Base-by-base conservation (phyloP, 1,140 invertebrate genomes). In the Carcinoscorpius rotundicauda region DNA sequence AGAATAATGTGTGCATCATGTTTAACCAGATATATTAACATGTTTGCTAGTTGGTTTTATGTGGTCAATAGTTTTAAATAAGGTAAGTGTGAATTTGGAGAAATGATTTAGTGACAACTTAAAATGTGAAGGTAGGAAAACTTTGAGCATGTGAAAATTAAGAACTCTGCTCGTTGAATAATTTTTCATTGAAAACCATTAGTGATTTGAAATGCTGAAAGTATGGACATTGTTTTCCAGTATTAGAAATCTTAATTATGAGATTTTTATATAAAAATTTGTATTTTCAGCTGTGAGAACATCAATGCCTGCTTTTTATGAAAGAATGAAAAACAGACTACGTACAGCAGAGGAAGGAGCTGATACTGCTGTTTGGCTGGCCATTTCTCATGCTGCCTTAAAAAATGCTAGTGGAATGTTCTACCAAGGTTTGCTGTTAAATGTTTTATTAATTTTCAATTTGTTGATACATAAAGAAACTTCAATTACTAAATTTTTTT, bases 321-420 rank as follows among this genome's bases (percentile, higher is more conserved):
- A 74, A 49, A 76, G 76, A 70, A 80, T 81, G 76, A 76, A 81
- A 69, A 72, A 75, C 49, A 70, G 72, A 52, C 72, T 82, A 60
- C 65, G 81, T 8, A 77, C 77, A 4, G 68, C 77, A 8, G 75
- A 76, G 49, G 73, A 82, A 72, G 81, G 80, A 0, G 78, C 79
- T n/a, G 81, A 82, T 69, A 82, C 81, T 6, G 69, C 78, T 3
- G 65, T 80, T 0, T 82, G 81, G 81, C 68, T 82, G 48, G 76
- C 80, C 4, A 65, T 81, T 6, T 79, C 78, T 70, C 67, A 79
- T 52, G 72, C 76, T 50, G 74, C 75, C 4, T 58, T 68, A 5
- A 67, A 73, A 55, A 69, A 73, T 61, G 68, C 73, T 48, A 78
- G 73, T 71, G 80, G 80, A 5, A 68, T 75, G 29, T 81, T 82